Evolutionary conservation across 2,888 invertebrate genomes (phyloP), one percentile per base, ranked within the genome.

Genomic region (Troides aeacus): DNA sequence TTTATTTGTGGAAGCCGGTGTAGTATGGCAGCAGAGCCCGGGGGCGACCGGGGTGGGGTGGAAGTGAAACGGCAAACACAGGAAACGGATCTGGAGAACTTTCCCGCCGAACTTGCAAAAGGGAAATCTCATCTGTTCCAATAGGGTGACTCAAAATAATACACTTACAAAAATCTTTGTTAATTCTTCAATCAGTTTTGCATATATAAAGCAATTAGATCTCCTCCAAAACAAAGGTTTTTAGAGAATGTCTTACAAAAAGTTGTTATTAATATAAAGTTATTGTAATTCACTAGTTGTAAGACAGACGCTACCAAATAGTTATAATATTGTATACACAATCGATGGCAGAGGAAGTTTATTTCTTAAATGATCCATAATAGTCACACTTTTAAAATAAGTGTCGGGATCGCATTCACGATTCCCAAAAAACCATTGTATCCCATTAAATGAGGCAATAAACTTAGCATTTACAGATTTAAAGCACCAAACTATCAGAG

Each of bases 21-120:
- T 80, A 78, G 80, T 81, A 82, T 77, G 72, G 84, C 86, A 83
- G 80, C 57, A 79, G 77, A 78, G 78, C 60, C 77, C 74, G 77
- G 78, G 79, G 78, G 75, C 72, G 74, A 72, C 73, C 74, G 75
- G 74, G 76, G 80, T 74, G 65, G 53, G 73, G 60, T 68, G 72
- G 76, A 80, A 81, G 82, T 82, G 81, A 82, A 81, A 84, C 81
- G 79, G 88, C 87, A 89, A 89, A 92, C 85, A 89, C 87, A 90
- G 92, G 92, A 92, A 92, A 88, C 89, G 87, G 88, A 88, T 87
- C 86, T 80, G 79, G 81, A 79, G 81, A 88, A 89, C 86, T 90
- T 90, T 88, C 84, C 87, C 84, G 87, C 79, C 84, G 83, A 87
- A 79, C 82, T 82, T 82, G 85, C 81, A 80, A 80, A 85, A 85